These are phyloP conservation scores for Cisticola juncidis DNA, from an alignment of 2,113 vertebrate species.

Conservation along the genomic window DNA sequence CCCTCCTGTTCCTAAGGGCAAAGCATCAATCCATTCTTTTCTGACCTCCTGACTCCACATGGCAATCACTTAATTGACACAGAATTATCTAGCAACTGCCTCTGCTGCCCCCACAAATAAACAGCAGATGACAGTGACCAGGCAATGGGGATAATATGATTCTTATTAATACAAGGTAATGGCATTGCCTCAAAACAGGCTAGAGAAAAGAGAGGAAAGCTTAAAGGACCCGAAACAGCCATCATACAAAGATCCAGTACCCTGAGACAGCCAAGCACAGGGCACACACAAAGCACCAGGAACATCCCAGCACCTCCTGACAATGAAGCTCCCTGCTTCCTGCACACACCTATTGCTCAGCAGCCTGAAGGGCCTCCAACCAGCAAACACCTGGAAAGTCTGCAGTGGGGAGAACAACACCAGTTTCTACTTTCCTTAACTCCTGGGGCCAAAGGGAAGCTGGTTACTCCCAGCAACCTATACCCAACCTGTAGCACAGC, in stretches of 20 bases:
- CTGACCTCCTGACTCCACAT: neutral
- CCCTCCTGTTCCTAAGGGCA: neutral
- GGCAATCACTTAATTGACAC: neutral
- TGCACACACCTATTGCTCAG: neutral
- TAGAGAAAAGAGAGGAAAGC: neutral
- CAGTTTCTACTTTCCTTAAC: neutral
- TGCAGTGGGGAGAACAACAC: neutral
- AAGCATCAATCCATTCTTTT: neutral
- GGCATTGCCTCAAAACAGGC: neutral
- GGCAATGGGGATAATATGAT: neutral
- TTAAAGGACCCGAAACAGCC: neutral
- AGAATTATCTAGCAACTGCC: neutral
- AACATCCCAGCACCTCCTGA: neutral
- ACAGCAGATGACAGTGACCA: neutral
- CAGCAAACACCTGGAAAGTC: neutral
- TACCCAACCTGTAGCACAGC: neutral
- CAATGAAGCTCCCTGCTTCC: neutral
- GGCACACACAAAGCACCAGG: neutral
- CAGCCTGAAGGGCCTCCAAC: neutral
- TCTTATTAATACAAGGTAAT: neutral
- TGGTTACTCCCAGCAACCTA: neutral
- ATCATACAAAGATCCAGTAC: neutral
- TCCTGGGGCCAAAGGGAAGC: neutral
- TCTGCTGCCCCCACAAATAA: neutral
- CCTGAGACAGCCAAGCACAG: neutral